Base-by-base conservation (phyloP, 2,888 invertebrate genomes). In the Apamea monoglypha region DNA sequence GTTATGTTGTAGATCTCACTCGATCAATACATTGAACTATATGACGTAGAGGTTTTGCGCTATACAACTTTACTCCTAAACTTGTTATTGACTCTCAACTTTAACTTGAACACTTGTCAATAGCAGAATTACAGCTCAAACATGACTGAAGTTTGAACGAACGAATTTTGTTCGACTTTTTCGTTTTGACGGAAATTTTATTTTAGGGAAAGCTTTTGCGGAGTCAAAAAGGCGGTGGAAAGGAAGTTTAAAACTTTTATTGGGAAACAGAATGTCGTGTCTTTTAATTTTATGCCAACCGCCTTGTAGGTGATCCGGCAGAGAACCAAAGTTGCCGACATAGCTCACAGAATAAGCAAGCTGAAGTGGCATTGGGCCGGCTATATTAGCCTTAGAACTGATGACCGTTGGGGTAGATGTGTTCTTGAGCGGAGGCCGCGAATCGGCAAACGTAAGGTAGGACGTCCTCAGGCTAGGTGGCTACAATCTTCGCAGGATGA, bases 71-170 rank as follows among this genome's bases (percentile, higher is more conserved):
- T 80, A 21, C 21, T 61, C 0, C 16, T 59, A 21, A 36, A 76
- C 59, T 67, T 77, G 53, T 77, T 47, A 63, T 53, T 56, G 44
- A 18, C 21, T 44, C n/a, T 32, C 44, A 47, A 70, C 56, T 79
- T 44, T 47, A 32, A 44, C 18, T 76, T 67, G 25, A 81, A 66
- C 1, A 53, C 53, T 44, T 77, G 40, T 82, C 64, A 78, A 50
- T 50, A 64, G 16, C 73, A 66, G 69, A 64, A 56, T 64, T 72
- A 73, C 32, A 50, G 32, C 29, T 69, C 18, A n/a, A 73, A 73
- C 5, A 69, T 71, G 40, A 10, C 14, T 25, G 47, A 61, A 44
- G 25, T 67, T 61, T 5, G 18, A 67, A 59, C 18, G 36, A 29
- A 47, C 29, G 25, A 73, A 82, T 44, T 47, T 67, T 21, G 32